Percentiles rank a stretch among this genome's conserved stretches.
These are phyloP conservation scores for Drosophila lacteicornis DNA, from an alignment of 1,140 invertebrate species.

Conservation along the genomic window DNA sequence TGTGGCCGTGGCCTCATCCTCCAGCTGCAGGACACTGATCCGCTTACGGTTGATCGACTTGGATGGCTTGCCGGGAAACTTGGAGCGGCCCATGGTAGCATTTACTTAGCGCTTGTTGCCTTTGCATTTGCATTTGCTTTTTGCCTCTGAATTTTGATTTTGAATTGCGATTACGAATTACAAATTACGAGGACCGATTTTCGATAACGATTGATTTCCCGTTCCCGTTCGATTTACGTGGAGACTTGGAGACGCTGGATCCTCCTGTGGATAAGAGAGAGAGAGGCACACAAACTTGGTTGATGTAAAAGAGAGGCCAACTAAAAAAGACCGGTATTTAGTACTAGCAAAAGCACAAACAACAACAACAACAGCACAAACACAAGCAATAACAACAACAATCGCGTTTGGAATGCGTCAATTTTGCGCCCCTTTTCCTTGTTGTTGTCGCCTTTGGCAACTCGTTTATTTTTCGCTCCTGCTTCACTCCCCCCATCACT, in stretches of 20 bases:
- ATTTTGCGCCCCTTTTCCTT: conserved; percentile 51
- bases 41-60: conserved; percentile 93
- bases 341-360: conserved; percentile 34
- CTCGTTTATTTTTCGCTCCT: conserved; percentile 56
- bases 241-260: conserved; percentile 35
- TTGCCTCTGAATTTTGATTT: conserved; percentile 8
- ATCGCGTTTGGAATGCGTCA: conserved; percentile 74
- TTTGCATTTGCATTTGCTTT: conserved; percentile 66
- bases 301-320: conserved; percentile 55
- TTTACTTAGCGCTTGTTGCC: conserved; percentile 31
- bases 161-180: conserved; percentile 1
- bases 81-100: conserved; percentile 86
- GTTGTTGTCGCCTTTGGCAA: conserved; percentile 44
- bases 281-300: conserved; percentile 42
- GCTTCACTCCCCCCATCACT: conserved; percentile 50
- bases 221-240: conserved; percentile 29
- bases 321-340: conserved; percentile 71
- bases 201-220: conserved; percentile 17
- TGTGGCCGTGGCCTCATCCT: conserved; percentile 79
- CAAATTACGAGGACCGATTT: conserved; percentile 1
- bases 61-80: conserved; percentile 93
- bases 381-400: conserved; percentile 40
- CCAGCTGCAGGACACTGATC: conserved; percentile 90
- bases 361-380: conserved; percentile 43
- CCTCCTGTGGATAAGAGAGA: conserved; percentile 42